Evolutionary conservation across 1,140 invertebrate species (phyloP).

Genomic region (Globodera rostochiensis): DNA sequence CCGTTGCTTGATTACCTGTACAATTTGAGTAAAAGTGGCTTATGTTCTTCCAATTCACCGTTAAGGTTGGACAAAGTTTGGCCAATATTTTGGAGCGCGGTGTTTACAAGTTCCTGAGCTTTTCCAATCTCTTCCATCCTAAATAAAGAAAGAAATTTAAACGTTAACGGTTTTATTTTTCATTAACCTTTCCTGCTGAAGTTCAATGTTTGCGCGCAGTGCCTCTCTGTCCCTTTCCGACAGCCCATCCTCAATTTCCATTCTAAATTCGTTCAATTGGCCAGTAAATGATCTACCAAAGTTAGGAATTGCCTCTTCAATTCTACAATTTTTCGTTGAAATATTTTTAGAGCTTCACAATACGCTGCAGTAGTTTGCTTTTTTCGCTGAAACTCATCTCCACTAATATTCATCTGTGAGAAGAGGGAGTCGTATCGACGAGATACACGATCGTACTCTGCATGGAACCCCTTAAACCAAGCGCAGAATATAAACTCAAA

Average conservation of each 20-base stretch:
- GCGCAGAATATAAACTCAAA: neutral
- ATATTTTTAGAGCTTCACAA: constrained; percentile 32
- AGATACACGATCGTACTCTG: constrained; percentile 50
- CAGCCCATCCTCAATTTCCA: constrained; percentile 4
- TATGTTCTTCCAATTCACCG: constrained; percentile 23
- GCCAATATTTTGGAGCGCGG: constrained; percentile 30
- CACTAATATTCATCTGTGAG: constrained; percentile 18
- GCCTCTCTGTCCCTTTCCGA: constrained; percentile 24
- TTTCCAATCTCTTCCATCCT: constrained; percentile 36
- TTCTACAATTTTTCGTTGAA: constrained; percentile 32
- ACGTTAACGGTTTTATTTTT: neutral
- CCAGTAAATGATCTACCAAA: neutral
- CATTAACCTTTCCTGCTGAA: constrained; percentile 24
- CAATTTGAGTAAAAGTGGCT: constrained; percentile 34
- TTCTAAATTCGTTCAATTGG: constrained; percentile 3
- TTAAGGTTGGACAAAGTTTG: constrained; percentile 29
- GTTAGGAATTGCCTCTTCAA: constrained; percentile 12
- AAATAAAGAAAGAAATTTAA: constrained; percentile 5
- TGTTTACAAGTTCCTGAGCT: constrained; percentile 23
- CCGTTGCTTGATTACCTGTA: constrained; percentile 24
- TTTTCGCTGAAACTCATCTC: constrained; percentile 37
- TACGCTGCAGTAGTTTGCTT: constrained; percentile 41
- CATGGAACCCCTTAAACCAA: constrained; percentile 41
- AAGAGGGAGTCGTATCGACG: constrained; percentile 43
- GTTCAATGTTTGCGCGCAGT: constrained; percentile 30